Conservation (phyloP, 2,888 invertebrate species). For the Eustalomyia histrio region DNA sequence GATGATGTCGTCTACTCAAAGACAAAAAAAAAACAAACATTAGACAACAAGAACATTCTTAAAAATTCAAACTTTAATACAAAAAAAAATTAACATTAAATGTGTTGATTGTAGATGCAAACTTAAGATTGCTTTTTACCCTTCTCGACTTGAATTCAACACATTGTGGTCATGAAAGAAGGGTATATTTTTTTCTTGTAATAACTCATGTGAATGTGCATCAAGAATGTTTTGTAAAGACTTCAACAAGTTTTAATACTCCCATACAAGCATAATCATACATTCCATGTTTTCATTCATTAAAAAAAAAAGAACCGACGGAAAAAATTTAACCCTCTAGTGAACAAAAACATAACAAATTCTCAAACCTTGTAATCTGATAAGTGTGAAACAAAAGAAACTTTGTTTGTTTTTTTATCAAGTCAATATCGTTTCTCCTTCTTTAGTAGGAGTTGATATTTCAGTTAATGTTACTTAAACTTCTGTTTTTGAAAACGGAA, state of each 20-base stretch:
- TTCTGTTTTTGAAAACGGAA: no score
- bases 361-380: no score
- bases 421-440: no score
- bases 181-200: neutral
- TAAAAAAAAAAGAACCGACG: slow-evolving; percentile 22
- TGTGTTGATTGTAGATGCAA: slow-evolving; percentile 67
- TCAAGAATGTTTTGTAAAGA: slow-evolving; percentile 44
- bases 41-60: slow-evolving; percentile 32
- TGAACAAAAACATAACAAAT: neutral
- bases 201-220: neutral
- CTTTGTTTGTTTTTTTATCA: no score
- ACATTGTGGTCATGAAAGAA: slow-evolving; percentile 20
- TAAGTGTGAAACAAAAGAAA: no score
- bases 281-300: slow-evolving; percentile 26
- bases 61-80: slow-evolving; percentile 18
- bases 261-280: slow-evolving; percentile 20
- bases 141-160: slow-evolving; percentile 13
- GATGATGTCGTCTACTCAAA: slow-evolving; percentile 29
- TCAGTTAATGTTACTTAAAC: no score
- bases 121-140: slow-evolving; percentile 60
- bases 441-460: no score
- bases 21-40: slow-evolving; percentile 43
- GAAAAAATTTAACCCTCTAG: neutral
- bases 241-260: slow-evolving; percentile 57
- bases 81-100: slow-evolving; percentile 66